phyloP scores from a whole-genome alignment of 2,888 invertebrate species.

The Sceliomorpha sp. region DNA sequence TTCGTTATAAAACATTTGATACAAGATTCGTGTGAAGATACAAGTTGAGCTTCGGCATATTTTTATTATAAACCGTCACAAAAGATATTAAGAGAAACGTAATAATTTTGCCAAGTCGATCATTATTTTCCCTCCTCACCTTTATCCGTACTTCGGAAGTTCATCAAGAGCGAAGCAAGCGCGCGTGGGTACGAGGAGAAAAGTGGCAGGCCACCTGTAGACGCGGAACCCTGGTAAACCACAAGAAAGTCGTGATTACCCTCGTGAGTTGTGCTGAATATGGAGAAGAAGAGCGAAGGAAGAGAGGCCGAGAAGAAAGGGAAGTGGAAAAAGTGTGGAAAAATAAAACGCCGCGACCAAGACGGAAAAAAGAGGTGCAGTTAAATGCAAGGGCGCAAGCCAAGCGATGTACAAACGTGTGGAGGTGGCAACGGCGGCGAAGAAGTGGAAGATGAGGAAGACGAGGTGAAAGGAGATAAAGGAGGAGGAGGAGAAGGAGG shows the following conservation, averaged over 20 bases:
- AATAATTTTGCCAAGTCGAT: no score
- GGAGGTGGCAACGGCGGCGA: conserved; percentile 29
- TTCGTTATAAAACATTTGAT: no score
- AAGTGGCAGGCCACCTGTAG: conserved; percentile 50
- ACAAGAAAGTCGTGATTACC: conserved; percentile 30
- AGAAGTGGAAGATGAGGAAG: conserved; percentile 52
- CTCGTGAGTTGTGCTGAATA: conserved; percentile 19
- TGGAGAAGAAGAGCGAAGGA: conserved; percentile 27
- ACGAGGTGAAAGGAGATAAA: conserved; percentile 61
- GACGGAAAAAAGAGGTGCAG: conserved; percentile 19
- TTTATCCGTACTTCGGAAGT: conserved; percentile 25
- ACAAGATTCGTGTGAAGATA: no score
- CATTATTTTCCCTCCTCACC: neutral
- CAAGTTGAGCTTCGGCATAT: no score
- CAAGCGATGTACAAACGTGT: conserved; percentile 21
- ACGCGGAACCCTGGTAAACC: conserved; percentile 42
- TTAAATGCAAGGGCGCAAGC: conserved; percentile 16
- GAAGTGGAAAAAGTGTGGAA: conserved; percentile 35
- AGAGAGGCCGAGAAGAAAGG: conserved; percentile 22
- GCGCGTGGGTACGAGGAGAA: conserved; percentile 51
- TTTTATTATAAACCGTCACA: no score
- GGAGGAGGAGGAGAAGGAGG: conserved; percentile 53
- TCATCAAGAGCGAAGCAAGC: conserved; percentile 41
- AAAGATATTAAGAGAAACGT: no score
- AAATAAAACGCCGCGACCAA: conserved; percentile 13